phyloP scores from a whole-genome alignment of 2,113 vertebrate species.

The Australoheros scitulus region DNA sequence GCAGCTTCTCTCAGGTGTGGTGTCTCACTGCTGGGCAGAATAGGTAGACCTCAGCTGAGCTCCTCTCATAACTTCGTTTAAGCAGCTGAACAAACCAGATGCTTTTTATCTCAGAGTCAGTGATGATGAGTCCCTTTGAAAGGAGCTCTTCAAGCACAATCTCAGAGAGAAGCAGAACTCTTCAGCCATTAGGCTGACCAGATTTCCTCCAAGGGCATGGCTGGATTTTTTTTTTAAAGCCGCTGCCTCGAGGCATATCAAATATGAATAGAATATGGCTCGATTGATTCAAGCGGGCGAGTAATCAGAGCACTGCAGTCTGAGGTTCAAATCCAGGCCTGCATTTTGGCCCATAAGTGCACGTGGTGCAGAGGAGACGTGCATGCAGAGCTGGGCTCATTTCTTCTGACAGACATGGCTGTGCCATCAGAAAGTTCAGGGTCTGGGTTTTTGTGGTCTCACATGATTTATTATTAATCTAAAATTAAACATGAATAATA shows the following conservation, averaged over 20 bases:
- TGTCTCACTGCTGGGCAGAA: background rate
- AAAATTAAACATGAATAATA: slow-evolving; percentile 66
- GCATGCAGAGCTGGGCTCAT: slow-evolving; percentile 17
- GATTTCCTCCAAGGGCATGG: slow-evolving; percentile 65
- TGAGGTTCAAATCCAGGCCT: slow-evolving; percentile 53
- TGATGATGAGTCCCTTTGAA: slow-evolving; percentile 21
- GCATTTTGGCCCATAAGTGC: slow-evolving; percentile 11
- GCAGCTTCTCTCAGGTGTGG: background rate
- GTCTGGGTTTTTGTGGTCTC: slow-evolving; percentile 53
- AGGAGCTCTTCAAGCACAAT: slow-evolving; percentile 28
- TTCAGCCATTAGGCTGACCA: slow-evolving; percentile 68
- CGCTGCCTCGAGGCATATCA: slow-evolving; percentile 74
- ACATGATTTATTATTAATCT: slow-evolving; percentile 68
- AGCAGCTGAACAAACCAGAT: background rate
- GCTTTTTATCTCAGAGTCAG: background rate
- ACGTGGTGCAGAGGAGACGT: background rate
- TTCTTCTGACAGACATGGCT: slow-evolving; percentile 52
- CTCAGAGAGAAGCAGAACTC: slow-evolving; percentile 44
- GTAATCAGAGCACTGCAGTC: slow-evolving; percentile 78
- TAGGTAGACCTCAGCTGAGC: background rate
- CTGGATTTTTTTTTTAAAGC: slow-evolving; percentile 69
- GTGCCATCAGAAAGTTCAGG: slow-evolving; percentile 64
- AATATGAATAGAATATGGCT: slow-evolving; percentile 80
- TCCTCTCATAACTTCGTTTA: background rate
- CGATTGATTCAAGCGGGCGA: slow-evolving; percentile 71